These are phyloP conservation scores for Emmelina monodactyla DNA, from an alignment of 2,888 invertebrate species.

Conservation along the genomic window DNA sequence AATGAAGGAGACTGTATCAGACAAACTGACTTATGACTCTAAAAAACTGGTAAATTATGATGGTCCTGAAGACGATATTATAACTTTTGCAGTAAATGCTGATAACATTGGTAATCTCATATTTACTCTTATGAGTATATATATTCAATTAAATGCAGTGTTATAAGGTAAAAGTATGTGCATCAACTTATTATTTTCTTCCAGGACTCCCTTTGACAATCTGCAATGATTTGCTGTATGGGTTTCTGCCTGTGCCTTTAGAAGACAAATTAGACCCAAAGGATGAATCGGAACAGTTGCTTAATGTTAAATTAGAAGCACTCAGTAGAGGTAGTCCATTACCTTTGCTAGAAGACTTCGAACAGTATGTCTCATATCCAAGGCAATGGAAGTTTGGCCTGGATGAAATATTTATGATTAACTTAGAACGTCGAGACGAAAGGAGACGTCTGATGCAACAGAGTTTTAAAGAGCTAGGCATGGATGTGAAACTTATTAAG, in stretches of 20 bases:
- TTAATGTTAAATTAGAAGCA: conserved; percentile 79
- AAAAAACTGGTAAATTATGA: conserved; percentile 67
- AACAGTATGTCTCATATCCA: conserved; percentile 35
- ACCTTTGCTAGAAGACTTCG: conserved; percentile 39
- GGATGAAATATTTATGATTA: conserved; percentile 90
- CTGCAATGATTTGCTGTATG: conserved; percentile 84
- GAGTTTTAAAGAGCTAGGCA: conserved; percentile 81
- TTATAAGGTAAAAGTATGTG: not conserved
- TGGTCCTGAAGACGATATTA: conserved; percentile 91
- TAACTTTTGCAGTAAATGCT: conserved; percentile 87
- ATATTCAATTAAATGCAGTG: not conserved
- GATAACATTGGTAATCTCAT: conserved; percentile 62
- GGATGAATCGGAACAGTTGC: conserved; percentile 74
- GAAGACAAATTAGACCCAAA: conserved; percentile 71
- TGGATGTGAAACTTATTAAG: conserved; percentile 76
- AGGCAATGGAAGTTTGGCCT: conserved; percentile 72
- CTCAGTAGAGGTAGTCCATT: conserved; percentile 66
- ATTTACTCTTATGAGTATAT: not conserved
- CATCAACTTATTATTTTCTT: too few relatives aligned
- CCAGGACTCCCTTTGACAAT: conserved; percentile 52
- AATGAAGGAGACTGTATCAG: conserved; percentile 66
- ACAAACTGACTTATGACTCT: conserved; percentile 77
- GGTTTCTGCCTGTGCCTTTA: conserved; percentile 83
- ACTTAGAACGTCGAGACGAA: conserved; percentile 83
- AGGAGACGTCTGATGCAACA: conserved; percentile 79